phyloP scores from a whole-genome alignment of 2,888 invertebrate genomes.

The Nesidiocoris tenuis region DNA sequence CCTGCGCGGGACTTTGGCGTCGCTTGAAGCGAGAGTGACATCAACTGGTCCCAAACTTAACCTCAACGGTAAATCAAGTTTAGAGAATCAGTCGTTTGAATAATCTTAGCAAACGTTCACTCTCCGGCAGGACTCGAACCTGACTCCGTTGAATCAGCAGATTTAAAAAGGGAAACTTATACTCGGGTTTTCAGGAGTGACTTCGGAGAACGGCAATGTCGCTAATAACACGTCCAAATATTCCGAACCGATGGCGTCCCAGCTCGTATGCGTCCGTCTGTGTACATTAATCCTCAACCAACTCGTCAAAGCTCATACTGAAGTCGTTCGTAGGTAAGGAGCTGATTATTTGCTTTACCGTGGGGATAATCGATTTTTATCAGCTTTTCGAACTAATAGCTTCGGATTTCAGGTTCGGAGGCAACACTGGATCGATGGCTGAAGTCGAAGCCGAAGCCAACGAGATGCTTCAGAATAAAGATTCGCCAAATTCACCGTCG shows the following conservation, averaged over 20 bases:
- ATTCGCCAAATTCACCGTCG: conserved; percentile 40
- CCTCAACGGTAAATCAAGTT: conserved; percentile 35
- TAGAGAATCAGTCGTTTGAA: too few relatives aligned
- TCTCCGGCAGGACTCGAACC: not conserved
- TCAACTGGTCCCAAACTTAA: conserved; percentile 37
- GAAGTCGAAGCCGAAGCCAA: conserved; percentile 24
- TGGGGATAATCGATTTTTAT: not conserved
- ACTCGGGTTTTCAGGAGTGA: conserved; percentile 11
- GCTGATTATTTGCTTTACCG: not conserved
- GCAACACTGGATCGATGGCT: conserved; percentile 45
- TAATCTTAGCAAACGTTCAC: not conserved
- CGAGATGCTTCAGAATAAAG: conserved; percentile 19
- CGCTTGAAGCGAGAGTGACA: conserved; percentile 48
- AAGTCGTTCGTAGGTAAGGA: conserved; percentile 60
- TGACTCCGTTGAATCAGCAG: not conserved
- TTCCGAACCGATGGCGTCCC: conserved; percentile 10
- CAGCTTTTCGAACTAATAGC: not conserved
- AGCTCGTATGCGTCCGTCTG: conserved; percentile 64
- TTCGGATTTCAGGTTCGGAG: conserved; percentile 39
- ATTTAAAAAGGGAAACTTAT: not conserved
- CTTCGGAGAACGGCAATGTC: conserved; percentile 26
- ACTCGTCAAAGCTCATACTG: conserved; percentile 74
- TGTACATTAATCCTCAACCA: conserved; percentile 77
- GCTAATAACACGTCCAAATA: not conserved
- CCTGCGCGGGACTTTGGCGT: conserved; percentile 49